phyloP scores from a whole-genome alignment of 2,797 vertebrate species.

The Microctenopoma steveboyesi region DNA sequence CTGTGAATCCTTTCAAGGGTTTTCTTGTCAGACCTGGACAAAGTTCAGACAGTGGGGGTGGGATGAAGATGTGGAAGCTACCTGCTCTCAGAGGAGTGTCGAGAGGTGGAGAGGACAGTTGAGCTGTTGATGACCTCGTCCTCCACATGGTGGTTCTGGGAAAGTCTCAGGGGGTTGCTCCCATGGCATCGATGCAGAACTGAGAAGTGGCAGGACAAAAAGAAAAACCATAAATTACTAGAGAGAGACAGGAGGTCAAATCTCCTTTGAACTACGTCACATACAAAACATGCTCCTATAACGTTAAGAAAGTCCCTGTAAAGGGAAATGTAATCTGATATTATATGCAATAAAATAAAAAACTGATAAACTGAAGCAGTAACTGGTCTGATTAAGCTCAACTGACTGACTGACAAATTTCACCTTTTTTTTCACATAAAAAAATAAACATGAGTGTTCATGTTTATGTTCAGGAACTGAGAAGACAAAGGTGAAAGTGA shows the following conservation, averaged over 20 bases:
- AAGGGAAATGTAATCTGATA: background rate
- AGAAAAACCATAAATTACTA: background rate
- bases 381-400: background rate
- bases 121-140: slow-evolving; percentile 82
- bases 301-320: background rate
- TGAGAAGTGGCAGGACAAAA: slow-evolving; percentile 32
- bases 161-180: slow-evolving; percentile 71
- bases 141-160: slow-evolving; percentile 81
- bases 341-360: background rate
- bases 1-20: background rate
- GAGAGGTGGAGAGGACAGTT: slow-evolving; percentile 69
- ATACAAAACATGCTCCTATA: background rate
- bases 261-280: background rate
- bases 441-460: too few relatives aligned
- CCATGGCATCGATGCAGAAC: slow-evolving; percentile 77
- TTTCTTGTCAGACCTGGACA: background rate
- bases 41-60: background rate
- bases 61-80: slow-evolving; percentile 30
- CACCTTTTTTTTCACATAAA: too few relatives aligned
- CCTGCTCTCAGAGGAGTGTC: slow-evolving; percentile 73
- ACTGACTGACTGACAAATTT: background rate
- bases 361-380: background rate
- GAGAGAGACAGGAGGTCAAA: background rate
- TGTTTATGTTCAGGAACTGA: too few relatives aligned
- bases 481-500: too few relatives aligned